Evolutionary conservation across 2,113 vertebrate species (phyloP).

Genomic region (Pluvianellus socialis): DNA sequence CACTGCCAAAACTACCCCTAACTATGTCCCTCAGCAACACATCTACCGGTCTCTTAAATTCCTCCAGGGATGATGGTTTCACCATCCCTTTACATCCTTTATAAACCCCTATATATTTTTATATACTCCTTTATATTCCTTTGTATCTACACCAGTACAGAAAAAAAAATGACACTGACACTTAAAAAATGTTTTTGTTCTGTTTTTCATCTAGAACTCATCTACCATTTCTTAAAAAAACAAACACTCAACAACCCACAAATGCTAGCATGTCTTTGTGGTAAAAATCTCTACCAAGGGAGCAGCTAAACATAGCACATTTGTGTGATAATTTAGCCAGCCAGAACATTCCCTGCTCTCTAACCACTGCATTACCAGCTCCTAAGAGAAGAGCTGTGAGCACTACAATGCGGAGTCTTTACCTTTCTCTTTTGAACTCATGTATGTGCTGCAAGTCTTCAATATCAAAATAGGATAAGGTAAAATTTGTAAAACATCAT

Average conservation of each 20-base stretch:
- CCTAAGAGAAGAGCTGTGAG: neutral
- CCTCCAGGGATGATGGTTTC: too few relatives aligned
- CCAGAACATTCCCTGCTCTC: neutral
- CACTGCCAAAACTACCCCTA: too few relatives aligned
- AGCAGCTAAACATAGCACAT: neutral
- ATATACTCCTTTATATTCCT: too few relatives aligned
- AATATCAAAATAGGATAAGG: neutral
- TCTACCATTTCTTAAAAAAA: neutral
- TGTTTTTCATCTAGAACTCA: neutral
- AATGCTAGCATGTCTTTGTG: neutral
- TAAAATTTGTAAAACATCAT: neutral
- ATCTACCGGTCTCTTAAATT: too few relatives aligned
- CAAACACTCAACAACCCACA: neutral
- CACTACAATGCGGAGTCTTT: neutral
- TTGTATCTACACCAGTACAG: neutral
- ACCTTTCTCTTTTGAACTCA: neutral
- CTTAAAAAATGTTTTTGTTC: neutral
- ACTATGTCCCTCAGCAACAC: too few relatives aligned
- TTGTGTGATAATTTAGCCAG: neutral
- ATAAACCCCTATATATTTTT: too few relatives aligned
- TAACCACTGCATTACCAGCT: rapidly evolving
- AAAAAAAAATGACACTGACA: neutral
- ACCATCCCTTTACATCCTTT: too few relatives aligned
- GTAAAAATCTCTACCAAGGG: neutral
- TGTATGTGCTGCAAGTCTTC: neutral